A percentile compares a stretch with the other conserved stretches of the same genome.
Conservation (phyloP, 2,888 invertebrate species). For the Heterodera filipjevi region DNA sequence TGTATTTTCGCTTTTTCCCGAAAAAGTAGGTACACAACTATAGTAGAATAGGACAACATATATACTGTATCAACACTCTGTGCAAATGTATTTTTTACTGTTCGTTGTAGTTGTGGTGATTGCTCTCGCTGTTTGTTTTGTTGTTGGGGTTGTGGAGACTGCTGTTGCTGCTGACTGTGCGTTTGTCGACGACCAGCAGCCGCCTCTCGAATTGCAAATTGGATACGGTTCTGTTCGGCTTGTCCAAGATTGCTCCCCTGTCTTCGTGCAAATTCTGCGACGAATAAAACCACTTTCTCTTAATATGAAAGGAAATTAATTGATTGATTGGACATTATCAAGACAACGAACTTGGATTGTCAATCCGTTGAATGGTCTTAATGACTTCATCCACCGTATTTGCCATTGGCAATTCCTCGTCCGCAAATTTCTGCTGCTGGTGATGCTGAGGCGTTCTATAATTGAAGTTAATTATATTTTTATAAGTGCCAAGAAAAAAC, state of each 20-base stretch:
- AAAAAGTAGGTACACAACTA: too few relatives aligned
- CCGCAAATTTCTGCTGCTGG: not conserved
- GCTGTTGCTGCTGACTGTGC: too few relatives aligned
- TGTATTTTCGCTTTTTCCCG: too few relatives aligned
- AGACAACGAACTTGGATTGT: not conserved
- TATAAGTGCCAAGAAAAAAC: too few relatives aligned
- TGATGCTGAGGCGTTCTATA: not conserved
- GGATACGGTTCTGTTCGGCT: not conserved
- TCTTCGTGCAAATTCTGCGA: not conserved
- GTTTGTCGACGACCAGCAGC: not conserved
- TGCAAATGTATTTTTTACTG: too few relatives aligned
- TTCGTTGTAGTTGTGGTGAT: not conserved
- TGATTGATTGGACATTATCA: not conserved
- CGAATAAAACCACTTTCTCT: not conserved
- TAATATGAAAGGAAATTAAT: not conserved
- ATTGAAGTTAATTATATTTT: too few relatives aligned
- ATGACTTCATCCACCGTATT: conserved; percentile 2
- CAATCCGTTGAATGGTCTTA: not conserved
- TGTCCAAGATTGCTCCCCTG: not conserved
- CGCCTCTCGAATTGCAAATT: not conserved
- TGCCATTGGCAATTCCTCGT: not conserved
- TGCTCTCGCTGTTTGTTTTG: not conserved
- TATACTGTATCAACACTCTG: too few relatives aligned
- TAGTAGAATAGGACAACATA: too few relatives aligned
- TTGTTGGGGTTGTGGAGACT: not conserved